phyloP scores from a whole-genome alignment of 37 sponge, comb jelly and placozoan species.

The Spongilla lacustris region DNA sequence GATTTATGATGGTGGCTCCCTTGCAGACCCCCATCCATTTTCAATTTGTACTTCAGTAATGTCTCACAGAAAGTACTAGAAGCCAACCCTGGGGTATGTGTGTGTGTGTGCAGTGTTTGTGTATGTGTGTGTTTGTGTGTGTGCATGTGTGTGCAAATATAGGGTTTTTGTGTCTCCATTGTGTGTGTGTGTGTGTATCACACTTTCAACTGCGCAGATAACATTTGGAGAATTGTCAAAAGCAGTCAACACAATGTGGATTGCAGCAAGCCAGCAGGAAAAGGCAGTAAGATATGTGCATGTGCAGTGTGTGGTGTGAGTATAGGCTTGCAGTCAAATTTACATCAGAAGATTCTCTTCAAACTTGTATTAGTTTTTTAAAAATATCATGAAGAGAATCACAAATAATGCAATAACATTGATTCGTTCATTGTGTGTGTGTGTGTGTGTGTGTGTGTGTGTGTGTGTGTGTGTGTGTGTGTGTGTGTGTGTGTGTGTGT shows the following conservation, averaged over 20 bases:
- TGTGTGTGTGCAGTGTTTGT: conserved; percentile 3
- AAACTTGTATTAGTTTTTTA: no score
- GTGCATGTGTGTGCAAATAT: conserved; percentile 1
- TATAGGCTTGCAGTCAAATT: no score
- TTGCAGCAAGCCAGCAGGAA: neutral
- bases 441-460: no score
- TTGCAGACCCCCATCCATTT: conserved; percentile 32
- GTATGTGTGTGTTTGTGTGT: conserved; percentile 2
- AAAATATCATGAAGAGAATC: no score
- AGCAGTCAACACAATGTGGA: neutral
- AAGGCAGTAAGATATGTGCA: neutral
- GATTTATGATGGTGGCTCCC: neutral
- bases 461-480: neutral
- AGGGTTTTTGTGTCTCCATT: neutral
- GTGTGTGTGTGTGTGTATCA: conserved; percentile 18
- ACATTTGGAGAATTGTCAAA: neutral
- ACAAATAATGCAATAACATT: no score
- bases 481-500: conserved; percentile 24
- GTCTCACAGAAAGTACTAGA: conserved; percentile 44
- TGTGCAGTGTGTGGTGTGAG: no score
- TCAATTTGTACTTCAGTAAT: conserved; percentile 49
- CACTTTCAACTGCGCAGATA: neutral
- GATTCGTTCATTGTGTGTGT: no score
- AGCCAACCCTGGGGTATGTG: conserved; percentile 38
- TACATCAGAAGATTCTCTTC: no score